Evolutionary conservation across 2,113 vertebrate genomes (phyloP), one percentile per base, ranked within the genome.

Genomic region (Isurus oxyrinchus): DNA sequence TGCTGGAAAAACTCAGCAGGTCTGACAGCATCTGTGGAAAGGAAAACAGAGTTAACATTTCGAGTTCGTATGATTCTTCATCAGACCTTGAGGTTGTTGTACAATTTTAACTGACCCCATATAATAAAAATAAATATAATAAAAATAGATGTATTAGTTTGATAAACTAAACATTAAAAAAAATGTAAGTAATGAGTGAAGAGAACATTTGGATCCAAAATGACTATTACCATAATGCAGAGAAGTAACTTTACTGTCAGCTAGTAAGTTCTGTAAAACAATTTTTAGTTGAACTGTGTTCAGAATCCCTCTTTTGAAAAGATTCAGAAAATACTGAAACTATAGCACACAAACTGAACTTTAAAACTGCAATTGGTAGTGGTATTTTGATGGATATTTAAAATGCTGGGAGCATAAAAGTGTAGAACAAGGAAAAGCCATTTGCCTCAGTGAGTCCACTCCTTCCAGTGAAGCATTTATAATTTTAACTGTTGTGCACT

Each of bases 381-480:
- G 90, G 67, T 44, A 95, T 69, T 95, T 53, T 95, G 94, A 95
- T 31, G 23, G 25, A 95, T 95, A 55, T 53, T 95, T 72, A 76
- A 95, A 72, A 95, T 49, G 21, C 21, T 69, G 1, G 35, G 44
- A 53, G 49, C 94, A 49, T 16, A 66, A 66, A 66, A 94, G 59
- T 94, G 90, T 63, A 5, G 67, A 95, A 72, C 25, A 76, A 95
- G 44, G 31, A 49, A 95, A 55, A 72, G 31, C 44, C 40, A 76
- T 95, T 95, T 27, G 94, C 3, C 49, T 72, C 61, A 44, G 57
- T 69, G 66, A 69, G 40, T 3, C 23, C 35, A 66, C 40, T 67
- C 14, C 10, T 95, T 53, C 23, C 40, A 55, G 1, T 35, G 49
- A 55, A 95, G 4, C 94, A 95, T 95, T 31, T 95, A 72, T 55